A percentile compares a stretch with the other conserved stretches of the same genome.
phyloP scores from a whole-genome alignment of 2,113 vertebrate genomes.

The Melanocharis versteri region DNA sequence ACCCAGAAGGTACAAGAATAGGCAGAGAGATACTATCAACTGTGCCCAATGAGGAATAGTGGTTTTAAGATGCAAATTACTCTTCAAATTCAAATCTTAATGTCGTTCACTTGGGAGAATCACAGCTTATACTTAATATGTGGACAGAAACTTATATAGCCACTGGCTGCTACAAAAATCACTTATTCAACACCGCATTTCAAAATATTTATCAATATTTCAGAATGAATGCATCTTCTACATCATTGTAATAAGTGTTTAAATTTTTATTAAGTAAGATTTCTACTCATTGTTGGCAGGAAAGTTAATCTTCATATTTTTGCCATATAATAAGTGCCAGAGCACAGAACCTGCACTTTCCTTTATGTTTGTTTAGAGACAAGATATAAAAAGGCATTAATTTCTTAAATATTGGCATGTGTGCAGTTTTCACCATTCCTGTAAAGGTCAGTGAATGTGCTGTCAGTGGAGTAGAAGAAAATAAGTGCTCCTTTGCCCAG shows the following conservation, averaged over 20 bases:
- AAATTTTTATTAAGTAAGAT: neutral
- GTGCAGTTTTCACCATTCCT: conserved; percentile 1
- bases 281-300: neutral
- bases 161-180: neutral
- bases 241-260: neutral
- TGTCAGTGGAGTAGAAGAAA: conserved; percentile 60
- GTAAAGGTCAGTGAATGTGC: conserved; percentile 66
- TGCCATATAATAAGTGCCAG: neutral
- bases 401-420: conserved; percentile 50
- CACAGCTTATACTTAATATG: neutral
- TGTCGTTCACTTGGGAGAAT: neutral
- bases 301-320: neutral
- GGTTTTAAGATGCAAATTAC: conserved; percentile 14
- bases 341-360: neutral
- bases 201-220: neutral
- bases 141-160: neutral
- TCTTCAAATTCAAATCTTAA: neutral
- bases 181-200: neutral
- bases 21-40: neutral
- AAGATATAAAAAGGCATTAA: conserved; percentile 6
- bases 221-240: neutral
- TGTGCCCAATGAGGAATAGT: neutral
- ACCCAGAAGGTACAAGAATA: neutral
- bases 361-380: neutral
- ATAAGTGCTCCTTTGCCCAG: conserved; percentile 58